Evolutionary conservation across 2,797 vertebrate genomes (phyloP).

Genomic region (Sebastes hopkinsi): DNA sequence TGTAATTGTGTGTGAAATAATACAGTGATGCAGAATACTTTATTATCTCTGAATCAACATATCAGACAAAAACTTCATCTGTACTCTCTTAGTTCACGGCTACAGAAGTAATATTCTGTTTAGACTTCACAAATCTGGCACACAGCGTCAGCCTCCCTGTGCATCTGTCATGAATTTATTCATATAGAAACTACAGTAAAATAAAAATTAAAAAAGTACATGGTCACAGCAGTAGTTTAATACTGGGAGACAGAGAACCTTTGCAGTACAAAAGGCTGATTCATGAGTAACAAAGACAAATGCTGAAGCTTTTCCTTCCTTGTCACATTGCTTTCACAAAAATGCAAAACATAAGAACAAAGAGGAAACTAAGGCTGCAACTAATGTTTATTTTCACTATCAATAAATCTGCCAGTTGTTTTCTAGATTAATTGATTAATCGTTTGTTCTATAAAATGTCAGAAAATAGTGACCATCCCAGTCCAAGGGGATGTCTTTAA

Average conservation of each 20-base stretch:
- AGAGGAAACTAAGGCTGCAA: not conserved
- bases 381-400: no score
- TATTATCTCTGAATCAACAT: not conserved
- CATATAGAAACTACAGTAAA: conserved; percentile 1
- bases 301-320: conserved; percentile 18
- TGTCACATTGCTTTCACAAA: conserved; percentile 13
- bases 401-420: no score
- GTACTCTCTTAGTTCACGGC: not conserved
- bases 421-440: no score
- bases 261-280: conserved; percentile 28
- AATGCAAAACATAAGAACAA: not conserved
- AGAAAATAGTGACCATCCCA: no score
- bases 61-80: not conserved
- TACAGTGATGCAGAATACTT: not conserved
- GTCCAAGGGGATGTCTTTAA: no score
- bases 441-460: no score
- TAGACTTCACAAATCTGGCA: not conserved
- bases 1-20: not conserved
- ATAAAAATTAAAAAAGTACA: not conserved
- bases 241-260: conserved; percentile 9
- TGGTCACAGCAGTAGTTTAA: conserved; percentile 36
- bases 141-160: not conserved
- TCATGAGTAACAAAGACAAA: conserved; percentile 18
- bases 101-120: not conserved
- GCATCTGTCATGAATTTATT: conserved; percentile 27